Conservation (phyloP, 2,888 invertebrate genomes). For the Argyresthia albistria region DNA sequence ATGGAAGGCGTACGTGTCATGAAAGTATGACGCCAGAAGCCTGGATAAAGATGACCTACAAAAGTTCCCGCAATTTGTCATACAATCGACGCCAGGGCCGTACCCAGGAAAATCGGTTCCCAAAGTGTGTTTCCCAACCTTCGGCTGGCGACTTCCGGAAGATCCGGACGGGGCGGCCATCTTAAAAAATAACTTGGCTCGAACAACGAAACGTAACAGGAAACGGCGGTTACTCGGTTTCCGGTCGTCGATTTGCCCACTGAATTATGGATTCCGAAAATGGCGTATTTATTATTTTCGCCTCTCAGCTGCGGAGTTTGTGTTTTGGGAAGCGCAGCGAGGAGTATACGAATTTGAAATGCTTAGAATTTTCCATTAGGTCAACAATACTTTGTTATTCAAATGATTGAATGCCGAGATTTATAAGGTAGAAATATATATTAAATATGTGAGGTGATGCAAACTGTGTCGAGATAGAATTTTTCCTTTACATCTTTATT, state of each 20-base stretch:
- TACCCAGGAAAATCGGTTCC: conserved; percentile 2
- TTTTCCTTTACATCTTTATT: too few relatives aligned
- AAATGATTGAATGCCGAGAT: too few relatives aligned
- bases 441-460: too few relatives aligned
- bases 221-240: conserved; percentile 37
- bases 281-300: neutral
- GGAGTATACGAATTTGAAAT: too few relatives aligned
- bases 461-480: too few relatives aligned
- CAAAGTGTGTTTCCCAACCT: conserved; percentile 16
- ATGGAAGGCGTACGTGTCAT: neutral
- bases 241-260: conserved; percentile 31
- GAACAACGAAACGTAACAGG: conserved; percentile 29
- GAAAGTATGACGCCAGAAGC: too few relatives aligned
- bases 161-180: conserved; percentile 17
- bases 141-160: conserved; percentile 24
- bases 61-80: neutral
- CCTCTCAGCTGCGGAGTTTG: neutral
- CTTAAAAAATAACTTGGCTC: conserved; percentile 18
- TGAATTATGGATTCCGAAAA: conserved; percentile 30
- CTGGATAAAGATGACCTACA: too few relatives aligned
- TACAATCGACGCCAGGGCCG: neutral
- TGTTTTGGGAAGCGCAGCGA: too few relatives aligned
- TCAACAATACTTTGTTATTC: too few relatives aligned
- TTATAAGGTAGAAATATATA: too few relatives aligned
- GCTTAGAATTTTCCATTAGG: too few relatives aligned